Evolutionary conservation across 2,113 vertebrate species (phyloP), one percentile per base, ranked within the genome.

Genomic region (Hippopotamus amphibius): DNA sequence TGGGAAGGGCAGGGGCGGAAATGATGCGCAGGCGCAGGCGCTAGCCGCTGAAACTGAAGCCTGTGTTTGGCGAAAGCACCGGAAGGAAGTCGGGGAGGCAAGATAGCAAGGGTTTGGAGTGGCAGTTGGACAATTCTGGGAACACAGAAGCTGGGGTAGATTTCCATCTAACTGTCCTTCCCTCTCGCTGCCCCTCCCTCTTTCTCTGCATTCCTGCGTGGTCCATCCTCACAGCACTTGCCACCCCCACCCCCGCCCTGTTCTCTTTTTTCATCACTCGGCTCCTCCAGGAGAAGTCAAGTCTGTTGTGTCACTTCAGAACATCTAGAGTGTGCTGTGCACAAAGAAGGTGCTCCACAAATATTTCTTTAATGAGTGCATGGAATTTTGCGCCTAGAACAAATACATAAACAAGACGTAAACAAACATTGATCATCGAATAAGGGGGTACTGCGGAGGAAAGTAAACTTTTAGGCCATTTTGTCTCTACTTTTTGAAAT

Each of bases 31-130:
- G 43, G 72, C 28, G 1, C 72, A 61, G 76, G 22, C 2, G 7
- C 63, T 77, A 8, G 24, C 16, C 12, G 0, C 2, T 7, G 59
- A 71, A n/a, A 3, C 16, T 4, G 41, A 43, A 94, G 50, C 61
- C 12, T 43, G 48, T 85, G 93, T 63, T 66, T 69, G 7, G 26
- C 90, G 94, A 87, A 77, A n/a, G 61, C 53, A 8, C 8, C 13
- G 94, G 93, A 96, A 98, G 98, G 97, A 97, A 96, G 72, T 19
- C 50, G 1, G 83, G 93, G 50, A 84, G 82, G 93, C n/a, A 0
- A 57, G 95, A 90, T 72, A 95, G 82, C 66, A 8, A 21, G 41
- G 26, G 14, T 22, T 24, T 2, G 69, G 59, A 72, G 53, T 46
- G 26, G 24, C 12, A 4, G 55, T 6, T 1, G 53, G 80, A 87